A percentile compares a stretch with the other conserved stretches of the same genome.
phyloP scores from a whole-genome alignment of 2,113 vertebrate species.

The Periophthalmodon schlosseri region DNA sequence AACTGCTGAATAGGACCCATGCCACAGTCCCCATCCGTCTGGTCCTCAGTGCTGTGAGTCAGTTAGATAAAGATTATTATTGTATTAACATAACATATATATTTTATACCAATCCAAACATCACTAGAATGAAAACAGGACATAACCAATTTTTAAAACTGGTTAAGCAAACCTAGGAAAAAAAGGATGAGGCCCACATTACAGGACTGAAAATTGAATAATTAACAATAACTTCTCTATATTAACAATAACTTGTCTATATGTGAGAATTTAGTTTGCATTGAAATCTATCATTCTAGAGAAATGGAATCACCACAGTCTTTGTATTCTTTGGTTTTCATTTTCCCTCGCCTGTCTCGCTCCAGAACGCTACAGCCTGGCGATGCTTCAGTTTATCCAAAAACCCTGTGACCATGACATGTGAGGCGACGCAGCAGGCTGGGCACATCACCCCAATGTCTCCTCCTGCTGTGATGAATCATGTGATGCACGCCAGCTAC shows the following conservation, averaged over 20 bases:
- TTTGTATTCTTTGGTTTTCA: background rate
- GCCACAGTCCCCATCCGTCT: slow-evolving; percentile 90
- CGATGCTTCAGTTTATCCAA: slow-evolving; percentile 92
- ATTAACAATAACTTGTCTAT: no score
- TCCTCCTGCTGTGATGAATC: slow-evolving; percentile 86
- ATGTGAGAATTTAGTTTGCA: background rate
- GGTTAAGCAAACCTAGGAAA: no score
- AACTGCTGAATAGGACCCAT: slow-evolving; percentile 86
- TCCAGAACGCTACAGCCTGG: slow-evolving; percentile 90
- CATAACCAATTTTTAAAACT: no score
- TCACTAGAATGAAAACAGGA: no score
- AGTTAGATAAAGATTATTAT: background rate
- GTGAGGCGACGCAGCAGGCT: slow-evolving; percentile 60
- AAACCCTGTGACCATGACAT: slow-evolving; percentile 70
- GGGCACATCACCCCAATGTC: slow-evolving; percentile 70
- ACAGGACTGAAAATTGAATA: no score
- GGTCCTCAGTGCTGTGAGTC: slow-evolving; percentile 92
- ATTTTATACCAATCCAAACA: no score
- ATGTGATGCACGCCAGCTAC: slow-evolving; percentile 88
- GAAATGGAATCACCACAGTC: background rate
- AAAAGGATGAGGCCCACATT: no score
- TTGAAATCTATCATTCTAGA: background rate
- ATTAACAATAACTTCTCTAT: no score
- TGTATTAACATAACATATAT: background rate
- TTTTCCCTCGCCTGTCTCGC: background rate